phyloP scores from a whole-genome alignment of 2,888 invertebrate genomes.

The Cephonodes hylas region DNA sequence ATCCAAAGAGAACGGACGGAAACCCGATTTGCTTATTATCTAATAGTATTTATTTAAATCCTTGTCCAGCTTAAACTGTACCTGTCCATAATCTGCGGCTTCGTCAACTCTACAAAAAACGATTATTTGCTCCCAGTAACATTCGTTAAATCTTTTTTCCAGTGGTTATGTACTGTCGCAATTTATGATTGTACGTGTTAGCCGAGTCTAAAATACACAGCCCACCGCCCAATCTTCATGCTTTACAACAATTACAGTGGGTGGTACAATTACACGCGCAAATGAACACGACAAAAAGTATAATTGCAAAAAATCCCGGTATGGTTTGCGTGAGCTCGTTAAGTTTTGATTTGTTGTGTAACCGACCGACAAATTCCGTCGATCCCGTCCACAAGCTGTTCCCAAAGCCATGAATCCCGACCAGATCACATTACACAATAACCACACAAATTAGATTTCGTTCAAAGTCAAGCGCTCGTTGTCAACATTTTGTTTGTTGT shows the following conservation, averaged over 20 bases:
- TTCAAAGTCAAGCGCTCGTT: constrained; percentile 78
- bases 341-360: constrained; percentile 79
- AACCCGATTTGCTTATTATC: constrained; percentile 62
- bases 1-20: constrained; percentile 35
- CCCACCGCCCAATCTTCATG: constrained; percentile 30
- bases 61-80: constrained; percentile 70
- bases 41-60: constrained; percentile 77
- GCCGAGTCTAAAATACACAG: constrained; percentile 26
- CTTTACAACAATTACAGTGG: constrained; percentile 51
- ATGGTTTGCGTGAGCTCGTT: constrained; percentile 72
- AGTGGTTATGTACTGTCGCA: constrained; percentile 10
- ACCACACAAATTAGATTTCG: constrained; percentile 80
- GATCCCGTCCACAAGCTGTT: constrained; percentile 55
- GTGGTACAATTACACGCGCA: constrained; percentile 70
- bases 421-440: constrained; percentile 76
- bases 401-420: constrained; percentile 56
- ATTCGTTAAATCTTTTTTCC: constrained; percentile 55
- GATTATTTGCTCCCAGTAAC: constrained; percentile 50
- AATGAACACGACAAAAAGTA: constrained; percentile 56
- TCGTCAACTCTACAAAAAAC: constrained; percentile 42
- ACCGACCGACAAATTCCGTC: constrained; percentile 73
- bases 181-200: constrained; percentile 27
- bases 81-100: constrained; percentile 43
- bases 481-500: constrained; percentile 73
- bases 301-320: constrained; percentile 53